These are phyloP conservation scores for Venustaconcha ellipsiformis DNA, from an alignment of 1,140 invertebrate species.

Conservation along the genomic window DNA sequence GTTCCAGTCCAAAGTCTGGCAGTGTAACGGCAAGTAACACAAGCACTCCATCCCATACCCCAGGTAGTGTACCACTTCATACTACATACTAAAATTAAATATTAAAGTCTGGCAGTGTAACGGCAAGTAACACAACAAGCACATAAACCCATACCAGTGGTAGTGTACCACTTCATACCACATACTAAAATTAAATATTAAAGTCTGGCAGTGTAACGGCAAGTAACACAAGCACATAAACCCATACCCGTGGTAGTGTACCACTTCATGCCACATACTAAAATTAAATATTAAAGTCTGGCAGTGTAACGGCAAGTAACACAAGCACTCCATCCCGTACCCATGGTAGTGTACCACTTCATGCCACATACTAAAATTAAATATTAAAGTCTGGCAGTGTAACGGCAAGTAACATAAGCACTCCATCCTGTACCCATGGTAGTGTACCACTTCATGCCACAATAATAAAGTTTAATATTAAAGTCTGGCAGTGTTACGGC, in stretches of 20 bases:
- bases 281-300: background rate
- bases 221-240: background rate
- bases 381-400: background rate
- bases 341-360: background rate
- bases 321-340: background rate
- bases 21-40: slow-evolving; percentile 54
- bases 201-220: background rate
- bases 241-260: background rate
- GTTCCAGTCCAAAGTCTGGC: slow-evolving; percentile 59
- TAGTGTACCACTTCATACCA: slow-evolving; percentile 1
- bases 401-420: background rate
- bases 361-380: background rate
- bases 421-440: background rate
- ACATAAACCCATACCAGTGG: background rate
- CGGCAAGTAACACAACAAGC: background rate
- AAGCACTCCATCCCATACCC: slow-evolving; percentile 55
- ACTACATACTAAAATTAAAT: background rate
- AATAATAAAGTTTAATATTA: background rate
- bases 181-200: background rate
- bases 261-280: background rate
- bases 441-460: background rate
- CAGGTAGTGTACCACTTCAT: slow-evolving; percentile 34
- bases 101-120: background rate
- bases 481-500: background rate
- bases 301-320: background rate